A percentile compares a stretch with the other conserved stretches of the same genome.
These are phyloP conservation scores for Megalops atlanticus DNA, from an alignment of 2,113 vertebrate genomes.

Conservation along the genomic window DNA sequence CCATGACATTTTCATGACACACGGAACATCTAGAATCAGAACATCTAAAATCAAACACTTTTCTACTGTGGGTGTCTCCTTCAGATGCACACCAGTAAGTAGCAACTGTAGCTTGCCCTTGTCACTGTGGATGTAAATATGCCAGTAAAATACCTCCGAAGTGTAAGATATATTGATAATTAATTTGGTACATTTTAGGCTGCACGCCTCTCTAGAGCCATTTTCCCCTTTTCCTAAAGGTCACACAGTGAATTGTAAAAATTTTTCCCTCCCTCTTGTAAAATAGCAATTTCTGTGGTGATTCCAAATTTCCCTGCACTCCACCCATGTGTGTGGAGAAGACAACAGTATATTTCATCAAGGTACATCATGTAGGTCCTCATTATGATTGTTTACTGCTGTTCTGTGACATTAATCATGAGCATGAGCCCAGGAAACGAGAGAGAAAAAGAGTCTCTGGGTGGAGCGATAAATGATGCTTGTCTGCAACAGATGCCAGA, in stretches of 20 bases:
- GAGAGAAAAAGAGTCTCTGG: constrained; percentile 6
- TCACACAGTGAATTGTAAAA: background rate
- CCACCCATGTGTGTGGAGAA: background rate
- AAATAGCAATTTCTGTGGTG: background rate
- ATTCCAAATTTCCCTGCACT: constrained; percentile 7
- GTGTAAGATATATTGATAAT: background rate
- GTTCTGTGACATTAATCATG: background rate
- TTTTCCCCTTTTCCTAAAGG: background rate
- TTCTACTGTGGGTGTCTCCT: too few species aligned
- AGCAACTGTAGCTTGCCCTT: too few species aligned
- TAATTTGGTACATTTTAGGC: background rate
- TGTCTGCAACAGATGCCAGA: constrained; percentile 22
- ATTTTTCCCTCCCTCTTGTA: background rate
- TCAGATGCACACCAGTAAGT: too few species aligned
- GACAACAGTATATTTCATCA: background rate
- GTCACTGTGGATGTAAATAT: too few species aligned
- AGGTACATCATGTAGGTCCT: background rate
- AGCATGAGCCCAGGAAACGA: background rate
- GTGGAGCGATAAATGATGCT: constrained; percentile 16
- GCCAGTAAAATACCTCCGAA: background rate
- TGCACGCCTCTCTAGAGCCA: background rate
- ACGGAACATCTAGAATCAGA: background rate
- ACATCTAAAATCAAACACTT: background rate
- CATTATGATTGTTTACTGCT: background rate
- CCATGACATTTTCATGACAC: background rate